Percentiles rank a stretch among this genome's conserved stretches.
Evolutionary conservation across 2,888 invertebrate genomes (phyloP).

Genomic region (Incurvaria masculella): DNA sequence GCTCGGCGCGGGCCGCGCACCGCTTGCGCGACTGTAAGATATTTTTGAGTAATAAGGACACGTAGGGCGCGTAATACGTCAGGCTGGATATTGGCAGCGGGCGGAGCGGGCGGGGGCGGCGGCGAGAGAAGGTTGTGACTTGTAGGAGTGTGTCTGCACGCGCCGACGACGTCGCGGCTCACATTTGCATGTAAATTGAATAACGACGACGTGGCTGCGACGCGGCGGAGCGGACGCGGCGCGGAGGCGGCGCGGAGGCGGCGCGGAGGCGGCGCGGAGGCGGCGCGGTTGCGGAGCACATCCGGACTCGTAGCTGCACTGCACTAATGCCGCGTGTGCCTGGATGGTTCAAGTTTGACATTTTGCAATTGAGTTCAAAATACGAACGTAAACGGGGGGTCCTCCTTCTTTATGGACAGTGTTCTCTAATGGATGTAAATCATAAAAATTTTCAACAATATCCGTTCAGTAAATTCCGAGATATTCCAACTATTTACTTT

Average conservation of each 20-base stretch:
- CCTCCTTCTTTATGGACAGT: no score
- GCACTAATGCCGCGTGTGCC: no score
- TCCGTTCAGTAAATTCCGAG: no score
- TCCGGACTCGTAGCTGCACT: no score
- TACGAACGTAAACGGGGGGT: no score
- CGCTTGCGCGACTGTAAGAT: not conserved
- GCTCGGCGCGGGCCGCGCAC: not conserved
- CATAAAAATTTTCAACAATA: no score
- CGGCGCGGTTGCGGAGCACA: no score
- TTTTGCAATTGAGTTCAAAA: no score
- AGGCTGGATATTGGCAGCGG: not conserved
- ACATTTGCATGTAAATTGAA: slow-evolving; percentile 59
- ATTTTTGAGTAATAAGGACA: slow-evolving; percentile 1
- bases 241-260: not conserved
- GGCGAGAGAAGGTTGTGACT: not conserved
- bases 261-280: not conserved
- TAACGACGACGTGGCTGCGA: slow-evolving; percentile 45
- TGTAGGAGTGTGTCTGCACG: not conserved
- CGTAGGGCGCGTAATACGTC: slow-evolving; percentile 1
- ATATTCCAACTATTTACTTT: no score
- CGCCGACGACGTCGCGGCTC: slow-evolving; percentile 5
- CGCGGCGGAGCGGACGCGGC: slow-evolving; percentile 22
- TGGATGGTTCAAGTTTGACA: no score
- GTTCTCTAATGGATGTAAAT: no score
- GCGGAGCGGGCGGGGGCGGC: slow-evolving; percentile 18